A percentile compares a stretch with the other conserved stretches of the same genome.
Evolutionary conservation across 2,113 vertebrate species (phyloP).

Genomic region (Python bivittatus): DNA sequence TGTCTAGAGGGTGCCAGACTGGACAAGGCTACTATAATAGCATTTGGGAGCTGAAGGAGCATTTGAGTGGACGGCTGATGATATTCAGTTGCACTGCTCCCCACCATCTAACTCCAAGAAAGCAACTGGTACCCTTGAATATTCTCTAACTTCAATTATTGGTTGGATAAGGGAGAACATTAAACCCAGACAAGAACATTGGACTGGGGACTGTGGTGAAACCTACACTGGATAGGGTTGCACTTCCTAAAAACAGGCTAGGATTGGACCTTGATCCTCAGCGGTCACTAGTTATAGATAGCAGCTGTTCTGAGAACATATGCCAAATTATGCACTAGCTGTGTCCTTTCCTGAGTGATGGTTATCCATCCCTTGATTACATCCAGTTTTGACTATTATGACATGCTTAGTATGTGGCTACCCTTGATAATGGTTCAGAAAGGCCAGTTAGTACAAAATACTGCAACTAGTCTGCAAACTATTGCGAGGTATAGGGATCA

Average conservation of each 20-base stretch:
- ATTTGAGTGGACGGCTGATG: too few relatives aligned
- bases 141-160: too few relatives aligned
- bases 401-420: background rate
- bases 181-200: too few relatives aligned
- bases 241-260: background rate
- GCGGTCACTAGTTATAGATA: background rate
- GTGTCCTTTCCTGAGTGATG: background rate
- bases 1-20: too few relatives aligned
- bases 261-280: background rate
- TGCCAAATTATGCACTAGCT: background rate
- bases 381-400: background rate
- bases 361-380: background rate
- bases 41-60: background rate
- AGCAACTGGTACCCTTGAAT: too few relatives aligned
- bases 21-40: background rate
- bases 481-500: background rate
- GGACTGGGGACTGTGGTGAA: too few relatives aligned
- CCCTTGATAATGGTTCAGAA: background rate
- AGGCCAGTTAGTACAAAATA: background rate
- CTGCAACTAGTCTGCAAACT: background rate
- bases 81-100: too few relatives aligned
- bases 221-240: background rate
- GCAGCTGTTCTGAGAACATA: background rate
- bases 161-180: too few relatives aligned
- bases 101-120: too few relatives aligned